Conservation (phyloP, 1,140 invertebrate genomes). For the Pogonognathellus flavescens region DNA sequence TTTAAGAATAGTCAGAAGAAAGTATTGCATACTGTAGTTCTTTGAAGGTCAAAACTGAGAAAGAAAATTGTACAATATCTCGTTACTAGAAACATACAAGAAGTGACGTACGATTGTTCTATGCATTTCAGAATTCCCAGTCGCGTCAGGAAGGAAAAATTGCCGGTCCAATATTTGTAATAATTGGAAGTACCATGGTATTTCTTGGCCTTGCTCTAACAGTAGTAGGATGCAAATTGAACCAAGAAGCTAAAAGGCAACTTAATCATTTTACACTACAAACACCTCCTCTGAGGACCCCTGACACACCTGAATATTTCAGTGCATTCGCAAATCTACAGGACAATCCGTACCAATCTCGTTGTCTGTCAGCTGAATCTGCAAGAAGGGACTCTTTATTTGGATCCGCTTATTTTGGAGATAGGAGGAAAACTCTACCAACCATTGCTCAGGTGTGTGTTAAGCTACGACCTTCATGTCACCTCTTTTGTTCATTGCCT, state of each 20-base stretch:
- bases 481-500: too few relatives aligned
- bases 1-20: too few relatives aligned
- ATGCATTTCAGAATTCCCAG: conserved; percentile 42
- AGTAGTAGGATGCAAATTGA: conserved; percentile 61
- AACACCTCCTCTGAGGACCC: conserved; percentile 50
- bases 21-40: too few relatives aligned
- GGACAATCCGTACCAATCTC: conserved; percentile 28
- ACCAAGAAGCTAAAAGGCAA: conserved; percentile 62
- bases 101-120: neutral
- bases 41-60: too few relatives aligned
- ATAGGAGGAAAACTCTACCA: conserved; percentile 58
- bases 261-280: conserved; percentile 61
- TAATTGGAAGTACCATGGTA: conserved; percentile 60
- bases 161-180: conserved; percentile 63
- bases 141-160: conserved; percentile 62
- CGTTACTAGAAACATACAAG: too few relatives aligned
- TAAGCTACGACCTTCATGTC: neutral
- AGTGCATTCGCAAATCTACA: conserved; percentile 54
- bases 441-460: conserved; percentile 64
- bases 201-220: conserved; percentile 56
- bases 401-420: conserved; percentile 44
- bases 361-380: conserved; percentile 40
- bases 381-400: conserved; percentile 59
- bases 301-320: conserved; percentile 53
- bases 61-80: too few relatives aligned